phyloP scores from a whole-genome alignment of 2,113 vertebrate genomes.

The Pygoscelis adeliae region DNA sequence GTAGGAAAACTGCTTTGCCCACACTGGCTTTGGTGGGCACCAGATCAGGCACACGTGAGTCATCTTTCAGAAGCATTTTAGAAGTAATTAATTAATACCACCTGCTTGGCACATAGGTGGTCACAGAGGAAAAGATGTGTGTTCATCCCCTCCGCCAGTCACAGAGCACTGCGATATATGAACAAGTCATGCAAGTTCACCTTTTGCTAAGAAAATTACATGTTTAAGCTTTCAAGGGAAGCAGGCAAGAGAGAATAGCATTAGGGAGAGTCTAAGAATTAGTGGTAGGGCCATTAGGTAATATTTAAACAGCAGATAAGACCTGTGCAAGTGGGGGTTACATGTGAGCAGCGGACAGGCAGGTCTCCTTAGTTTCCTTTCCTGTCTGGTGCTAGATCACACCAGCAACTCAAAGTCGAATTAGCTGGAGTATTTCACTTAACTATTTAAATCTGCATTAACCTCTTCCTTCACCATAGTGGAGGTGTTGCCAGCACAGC shows the following conservation, averaged over 20 bases:
- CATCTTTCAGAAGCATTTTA: background rate
- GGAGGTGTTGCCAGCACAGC: rapidly evolving
- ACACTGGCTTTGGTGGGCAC: background rate
- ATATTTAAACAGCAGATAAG: background rate
- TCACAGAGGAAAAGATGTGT: background rate
- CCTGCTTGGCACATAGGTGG: background rate
- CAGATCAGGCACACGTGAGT: rapidly evolving
- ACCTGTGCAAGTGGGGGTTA: background rate
- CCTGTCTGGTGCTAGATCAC: background rate
- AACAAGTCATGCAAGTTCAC: background rate
- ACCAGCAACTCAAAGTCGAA: background rate
- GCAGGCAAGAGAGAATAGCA: background rate
- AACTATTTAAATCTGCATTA: background rate
- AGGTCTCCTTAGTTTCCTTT: background rate
- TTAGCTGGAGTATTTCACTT: background rate
- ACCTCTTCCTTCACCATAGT: background rate
- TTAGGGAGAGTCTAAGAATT: background rate
- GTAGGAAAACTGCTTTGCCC: background rate
- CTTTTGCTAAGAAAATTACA: background rate
- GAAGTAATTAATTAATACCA: background rate
- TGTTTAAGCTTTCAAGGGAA: background rate
- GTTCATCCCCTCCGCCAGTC: background rate
- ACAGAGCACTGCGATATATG: background rate
- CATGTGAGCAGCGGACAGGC: background rate
- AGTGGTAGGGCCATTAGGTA: background rate